A percentile compares a stretch with the other conserved stretches of the same genome.
Evolutionary conservation across 2,797 vertebrate genomes (phyloP).

Genomic region (Microctenopoma lineatum): DNA sequence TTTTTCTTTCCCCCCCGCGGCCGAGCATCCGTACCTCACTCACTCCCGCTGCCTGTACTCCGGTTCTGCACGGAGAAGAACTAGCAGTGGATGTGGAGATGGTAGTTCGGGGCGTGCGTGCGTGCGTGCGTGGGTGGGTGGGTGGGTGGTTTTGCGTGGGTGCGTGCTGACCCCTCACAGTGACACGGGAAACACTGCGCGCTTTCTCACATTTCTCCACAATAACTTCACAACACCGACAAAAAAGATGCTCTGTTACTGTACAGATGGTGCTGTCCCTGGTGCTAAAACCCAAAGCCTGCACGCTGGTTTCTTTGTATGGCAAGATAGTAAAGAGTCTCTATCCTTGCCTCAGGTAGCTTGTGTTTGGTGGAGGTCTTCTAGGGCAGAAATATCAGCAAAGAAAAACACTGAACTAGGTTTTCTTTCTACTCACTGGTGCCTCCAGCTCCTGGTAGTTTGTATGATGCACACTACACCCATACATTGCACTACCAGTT

Average conservation of each 20-base stretch:
- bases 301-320: neutral
- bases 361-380: neutral
- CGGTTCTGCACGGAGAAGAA: conserved; percentile 71
- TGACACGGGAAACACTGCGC: conserved; percentile 63
- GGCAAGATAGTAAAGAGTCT: neutral
- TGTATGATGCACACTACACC: neutral
- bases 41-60: conserved; percentile 45
- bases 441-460: neutral
- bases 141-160: conserved; percentile 45
- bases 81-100: conserved; percentile 66
- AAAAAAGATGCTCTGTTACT: conserved; percentile 9
- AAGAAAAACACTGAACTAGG: neutral
- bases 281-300: conserved; percentile 69
- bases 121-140: conserved; percentile 25
- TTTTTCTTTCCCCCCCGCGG: conserved; percentile 50
- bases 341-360: neutral
- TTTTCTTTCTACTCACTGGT: neutral
- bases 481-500: neutral
- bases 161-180: conserved; percentile 64
- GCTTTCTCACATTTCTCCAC: conserved; percentile 36
- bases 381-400: neutral
- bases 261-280: conserved; percentile 76
- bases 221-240: neutral
- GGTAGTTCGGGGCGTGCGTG: conserved; percentile 45
- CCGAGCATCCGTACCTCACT: conserved; percentile 60